A percentile compares a stretch with the other conserved stretches of the same genome.
phyloP scores from a whole-genome alignment of 35 echinoderm and acorn worm species.

The Heliocidaris tuberculata region DNA sequence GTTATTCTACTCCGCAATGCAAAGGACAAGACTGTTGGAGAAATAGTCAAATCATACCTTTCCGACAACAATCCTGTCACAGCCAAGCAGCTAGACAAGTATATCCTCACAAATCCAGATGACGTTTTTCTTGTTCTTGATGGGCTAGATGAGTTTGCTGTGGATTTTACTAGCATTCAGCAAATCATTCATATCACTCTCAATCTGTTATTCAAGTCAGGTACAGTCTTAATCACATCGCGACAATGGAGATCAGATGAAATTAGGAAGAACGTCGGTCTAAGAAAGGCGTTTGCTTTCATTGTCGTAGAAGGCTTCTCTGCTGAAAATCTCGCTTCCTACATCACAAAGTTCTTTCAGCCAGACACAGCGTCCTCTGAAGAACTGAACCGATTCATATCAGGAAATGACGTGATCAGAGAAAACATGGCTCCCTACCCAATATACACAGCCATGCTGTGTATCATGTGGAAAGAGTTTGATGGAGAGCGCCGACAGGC shows the following conservation, averaged over 20 bases:
- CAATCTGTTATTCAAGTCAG: no score
- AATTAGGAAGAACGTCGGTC: background rate
- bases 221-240: no score
- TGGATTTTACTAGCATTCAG: no score
- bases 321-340: background rate
- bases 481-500: no score
- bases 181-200: no score
- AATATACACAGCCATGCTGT: no score
- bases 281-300: background rate
- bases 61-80: background rate
- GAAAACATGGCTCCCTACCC: background rate
- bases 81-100: background rate
- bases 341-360: background rate
- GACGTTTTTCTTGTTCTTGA: background rate
- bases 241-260: background rate
- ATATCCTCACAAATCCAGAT: background rate
- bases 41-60: background rate
- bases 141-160: background rate
- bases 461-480: no score
- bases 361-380: background rate
- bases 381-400: background rate
- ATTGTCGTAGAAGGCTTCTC: background rate
- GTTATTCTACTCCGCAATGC: background rate
- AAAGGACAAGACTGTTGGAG: background rate
- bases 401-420: background rate